Conservation (phyloP, 2,797 vertebrate species). For the Aulostomus chinensis region DNA sequence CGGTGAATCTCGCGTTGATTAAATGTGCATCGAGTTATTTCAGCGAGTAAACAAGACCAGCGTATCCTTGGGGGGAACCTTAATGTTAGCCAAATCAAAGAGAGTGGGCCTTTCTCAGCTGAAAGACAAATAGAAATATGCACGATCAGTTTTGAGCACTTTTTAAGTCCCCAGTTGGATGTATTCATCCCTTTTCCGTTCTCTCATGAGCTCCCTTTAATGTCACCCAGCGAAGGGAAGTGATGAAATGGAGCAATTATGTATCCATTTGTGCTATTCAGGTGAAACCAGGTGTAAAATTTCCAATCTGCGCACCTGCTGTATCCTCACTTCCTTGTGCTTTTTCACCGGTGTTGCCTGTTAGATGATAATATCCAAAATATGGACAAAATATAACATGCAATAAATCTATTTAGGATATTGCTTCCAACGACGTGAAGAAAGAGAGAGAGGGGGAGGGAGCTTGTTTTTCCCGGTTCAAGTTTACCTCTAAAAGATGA, state of each 20-base stretch:
- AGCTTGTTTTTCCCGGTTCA: conserved; percentile 11
- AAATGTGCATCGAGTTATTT: conserved; percentile 55
- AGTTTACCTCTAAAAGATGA: conserved; percentile 12
- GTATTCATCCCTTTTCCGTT: conserved; percentile 60
- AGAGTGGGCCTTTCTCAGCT: too few species aligned
- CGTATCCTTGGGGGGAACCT: conserved; percentile 33
- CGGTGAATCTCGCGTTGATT: conserved; percentile 53
- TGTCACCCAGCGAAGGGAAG: conserved; percentile 66
- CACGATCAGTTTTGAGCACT: conserved; percentile 56
- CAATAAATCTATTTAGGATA: conserved; percentile 67
- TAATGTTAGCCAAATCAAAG: conserved; percentile 58
- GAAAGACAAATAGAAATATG: conserved; percentile 66
- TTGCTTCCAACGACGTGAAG: conserved; percentile 30
- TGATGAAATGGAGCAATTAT: conserved; percentile 81
- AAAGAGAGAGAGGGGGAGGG: conserved; percentile 4
- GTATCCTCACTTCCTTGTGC: conserved; percentile 66
- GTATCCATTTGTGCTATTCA: conserved; percentile 78
- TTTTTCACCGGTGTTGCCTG: conserved; percentile 73
- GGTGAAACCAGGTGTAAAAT: conserved; percentile 81
- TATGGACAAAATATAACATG: conserved; percentile 59
- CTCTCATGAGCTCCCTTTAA: conserved; percentile 64
- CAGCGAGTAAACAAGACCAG: conserved; percentile 48
- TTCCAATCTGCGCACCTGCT: conserved; percentile 79
- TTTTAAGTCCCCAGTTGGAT: conserved; percentile 48
- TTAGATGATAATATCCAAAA: conserved; percentile 71